Conservation (phyloP, 2,113 vertebrate species). For the Ameiurus melas region DNA sequence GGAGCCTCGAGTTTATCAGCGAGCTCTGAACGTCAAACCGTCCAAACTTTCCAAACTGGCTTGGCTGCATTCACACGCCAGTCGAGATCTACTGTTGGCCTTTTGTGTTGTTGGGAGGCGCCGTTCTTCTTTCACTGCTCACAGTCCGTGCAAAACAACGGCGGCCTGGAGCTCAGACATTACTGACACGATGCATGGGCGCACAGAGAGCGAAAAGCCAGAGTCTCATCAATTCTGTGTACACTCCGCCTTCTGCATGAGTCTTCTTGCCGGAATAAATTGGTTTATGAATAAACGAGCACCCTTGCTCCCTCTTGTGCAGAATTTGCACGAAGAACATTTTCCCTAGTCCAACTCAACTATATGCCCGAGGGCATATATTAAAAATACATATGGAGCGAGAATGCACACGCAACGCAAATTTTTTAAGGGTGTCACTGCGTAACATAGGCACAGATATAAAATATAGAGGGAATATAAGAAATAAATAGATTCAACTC, state of each 20-base stretch:
- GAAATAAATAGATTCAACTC: neutral
- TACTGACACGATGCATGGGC: constrained; percentile 62
- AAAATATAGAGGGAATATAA: constrained; percentile 27
- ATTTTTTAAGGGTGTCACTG: constrained; percentile 68
- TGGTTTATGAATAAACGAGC: constrained; percentile 82
- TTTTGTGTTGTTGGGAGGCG: constrained; percentile 55
- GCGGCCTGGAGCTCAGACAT: constrained; percentile 63
- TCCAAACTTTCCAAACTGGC: constrained; percentile 69
- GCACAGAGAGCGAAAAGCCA: constrained; percentile 66
- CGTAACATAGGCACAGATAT: constrained; percentile 62
- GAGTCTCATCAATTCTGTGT: constrained; percentile 78
- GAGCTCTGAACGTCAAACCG: constrained; percentile 64
- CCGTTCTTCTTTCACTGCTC: constrained; percentile 52
- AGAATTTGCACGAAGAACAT: constrained; percentile 73
- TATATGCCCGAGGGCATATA: constrained; percentile 77
- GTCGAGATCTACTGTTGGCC: constrained; percentile 57
- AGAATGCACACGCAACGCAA: constrained; percentile 72
- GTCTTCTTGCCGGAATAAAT: constrained; percentile 77
- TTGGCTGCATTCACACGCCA: constrained; percentile 72
- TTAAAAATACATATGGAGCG: constrained; percentile 80
- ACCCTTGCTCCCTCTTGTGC: constrained; percentile 72
- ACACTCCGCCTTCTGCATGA: constrained; percentile 64
- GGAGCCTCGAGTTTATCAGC: constrained; percentile 72
- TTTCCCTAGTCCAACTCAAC: constrained; percentile 77
- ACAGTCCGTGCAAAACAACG: constrained; percentile 59